Percentiles rank a stretch among this genome's conserved stretches.
Evolutionary conservation across 2,113 vertebrate species (phyloP).

Genomic region (Otolemur garnettii): DNA sequence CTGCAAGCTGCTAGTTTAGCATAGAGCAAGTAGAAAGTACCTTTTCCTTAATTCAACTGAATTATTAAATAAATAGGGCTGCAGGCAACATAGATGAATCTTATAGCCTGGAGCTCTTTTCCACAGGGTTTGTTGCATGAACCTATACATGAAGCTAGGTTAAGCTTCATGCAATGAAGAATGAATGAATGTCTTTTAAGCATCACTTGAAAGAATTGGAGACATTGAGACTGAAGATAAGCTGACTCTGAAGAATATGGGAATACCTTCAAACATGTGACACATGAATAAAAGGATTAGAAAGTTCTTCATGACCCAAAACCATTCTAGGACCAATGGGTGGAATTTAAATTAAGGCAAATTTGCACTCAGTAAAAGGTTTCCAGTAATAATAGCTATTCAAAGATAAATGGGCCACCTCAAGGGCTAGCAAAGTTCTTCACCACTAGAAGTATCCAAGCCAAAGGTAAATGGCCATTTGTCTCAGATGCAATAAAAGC

Average conservation of each 20-base stretch:
- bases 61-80: slow-evolving; percentile 83
- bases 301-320: not conserved
- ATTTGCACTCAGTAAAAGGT: slow-evolving; percentile 33
- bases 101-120: slow-evolving; percentile 34
- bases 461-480: slow-evolving; percentile 50
- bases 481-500: slow-evolving; percentile 4
- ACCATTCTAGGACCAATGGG: not conserved
- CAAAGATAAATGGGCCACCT: not conserved
- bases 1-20: slow-evolving; percentile 80
- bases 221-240: slow-evolving; percentile 25
- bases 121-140: not conserved
- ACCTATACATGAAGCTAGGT: slow-evolving; percentile 37
- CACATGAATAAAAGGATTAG: not conserved
- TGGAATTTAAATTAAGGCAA: slow-evolving; percentile 1
- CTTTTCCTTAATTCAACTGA: slow-evolving; percentile 82
- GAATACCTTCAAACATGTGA: slow-evolving; percentile 46
- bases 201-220: slow-evolving; percentile 41
- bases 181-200: not conserved
- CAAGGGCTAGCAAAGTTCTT: not conserved
- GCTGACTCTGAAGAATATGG: slow-evolving; percentile 31
- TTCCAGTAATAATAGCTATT: slow-evolving; percentile 24
- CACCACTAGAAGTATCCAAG: not conserved
- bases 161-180: slow-evolving; percentile 62
- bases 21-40: slow-evolving; percentile 63
- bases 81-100: slow-evolving; percentile 62